Percentiles rank a stretch among this genome's conserved stretches.
phyloP scores from a whole-genome alignment of 1,140 invertebrate species.

The Bathynomus jamesi region DNA sequence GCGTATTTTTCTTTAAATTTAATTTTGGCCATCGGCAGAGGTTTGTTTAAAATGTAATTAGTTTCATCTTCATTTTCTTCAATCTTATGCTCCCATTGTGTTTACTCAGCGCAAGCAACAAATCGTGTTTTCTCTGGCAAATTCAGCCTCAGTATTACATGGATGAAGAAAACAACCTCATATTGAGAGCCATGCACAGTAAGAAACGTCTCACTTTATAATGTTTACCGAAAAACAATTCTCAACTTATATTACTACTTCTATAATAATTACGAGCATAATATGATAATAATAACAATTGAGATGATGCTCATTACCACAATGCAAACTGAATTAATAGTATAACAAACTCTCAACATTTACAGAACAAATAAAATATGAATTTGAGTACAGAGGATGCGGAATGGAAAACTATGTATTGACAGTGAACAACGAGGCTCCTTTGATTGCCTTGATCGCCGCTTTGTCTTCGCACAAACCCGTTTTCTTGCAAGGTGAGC shows the following conservation, averaged over 20 bases:
- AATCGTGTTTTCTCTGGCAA: neutral
- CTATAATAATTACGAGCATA: neutral
- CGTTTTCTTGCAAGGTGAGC: neutral
- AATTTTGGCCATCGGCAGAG: too few species aligned
- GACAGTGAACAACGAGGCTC: neutral
- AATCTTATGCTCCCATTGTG: too few species aligned
- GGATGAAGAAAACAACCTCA: neutral
- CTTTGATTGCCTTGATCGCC: neutral
- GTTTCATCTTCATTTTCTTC: too few species aligned
- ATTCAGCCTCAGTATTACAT: neutral
- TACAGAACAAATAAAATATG: neutral
- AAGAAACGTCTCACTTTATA: too few species aligned
- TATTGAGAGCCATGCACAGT: neutral
- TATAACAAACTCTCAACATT: neutral
- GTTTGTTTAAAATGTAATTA: too few species aligned
- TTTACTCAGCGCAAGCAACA: neutral
- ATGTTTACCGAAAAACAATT: too few species aligned
- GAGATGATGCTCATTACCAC: neutral
- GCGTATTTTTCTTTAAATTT: too few species aligned
- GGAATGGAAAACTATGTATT: neutral
- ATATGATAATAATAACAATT: neutral
- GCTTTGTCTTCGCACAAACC: neutral
- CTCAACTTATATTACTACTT: too few species aligned
- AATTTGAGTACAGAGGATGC: neutral
- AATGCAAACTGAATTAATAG: neutral